Percentiles rank a stretch among this genome's conserved stretches.
These are phyloP conservation scores for Sabellastarte sp. DNA, from an alignment of 2,888 invertebrate genomes.

Conservation along the genomic window DNA sequence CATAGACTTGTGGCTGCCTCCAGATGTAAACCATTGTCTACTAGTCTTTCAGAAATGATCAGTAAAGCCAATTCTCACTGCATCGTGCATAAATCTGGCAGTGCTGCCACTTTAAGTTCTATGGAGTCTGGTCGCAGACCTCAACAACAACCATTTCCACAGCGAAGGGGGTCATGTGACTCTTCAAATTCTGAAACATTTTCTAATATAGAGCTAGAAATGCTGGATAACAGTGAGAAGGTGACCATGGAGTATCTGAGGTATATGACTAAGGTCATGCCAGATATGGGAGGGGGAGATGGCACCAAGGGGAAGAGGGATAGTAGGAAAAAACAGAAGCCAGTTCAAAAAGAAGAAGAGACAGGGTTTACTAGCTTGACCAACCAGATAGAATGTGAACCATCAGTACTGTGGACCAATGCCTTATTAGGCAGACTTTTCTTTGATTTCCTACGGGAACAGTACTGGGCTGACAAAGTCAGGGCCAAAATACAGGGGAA, in stretches of 20 bases:
- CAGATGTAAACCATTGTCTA: neutral
- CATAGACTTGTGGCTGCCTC: conserved; percentile 40
- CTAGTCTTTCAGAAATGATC: neutral
- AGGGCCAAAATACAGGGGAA: conserved; percentile 82
- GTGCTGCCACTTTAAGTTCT: too few relatives aligned
- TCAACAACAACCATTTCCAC: too few relatives aligned
- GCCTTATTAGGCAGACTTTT: conserved; percentile 75
- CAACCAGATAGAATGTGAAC: conserved; percentile 9
- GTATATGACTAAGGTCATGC: conserved; percentile 53
- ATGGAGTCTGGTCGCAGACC: too few relatives aligned
- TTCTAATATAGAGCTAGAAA: neutral
- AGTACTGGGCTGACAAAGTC: conserved; percentile 70
- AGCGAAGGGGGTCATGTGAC: too few relatives aligned
- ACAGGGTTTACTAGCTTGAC: neutral
- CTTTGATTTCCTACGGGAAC: conserved; percentile 79
- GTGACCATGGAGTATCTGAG: conserved; percentile 35
- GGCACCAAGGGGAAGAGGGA: conserved; percentile 70
- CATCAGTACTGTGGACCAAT: conserved; percentile 64
- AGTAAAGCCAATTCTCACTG: neutral
- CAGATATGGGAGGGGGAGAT: conserved; percentile 64
- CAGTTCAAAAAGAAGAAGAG: neutral
- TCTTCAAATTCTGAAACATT: neutral
- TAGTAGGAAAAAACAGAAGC: neutral
- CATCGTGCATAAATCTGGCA: too few relatives aligned
- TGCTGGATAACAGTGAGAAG: conserved; percentile 3